phyloP scores from a whole-genome alignment of 2,113 vertebrate species.

The Amazona vittata region DNA sequence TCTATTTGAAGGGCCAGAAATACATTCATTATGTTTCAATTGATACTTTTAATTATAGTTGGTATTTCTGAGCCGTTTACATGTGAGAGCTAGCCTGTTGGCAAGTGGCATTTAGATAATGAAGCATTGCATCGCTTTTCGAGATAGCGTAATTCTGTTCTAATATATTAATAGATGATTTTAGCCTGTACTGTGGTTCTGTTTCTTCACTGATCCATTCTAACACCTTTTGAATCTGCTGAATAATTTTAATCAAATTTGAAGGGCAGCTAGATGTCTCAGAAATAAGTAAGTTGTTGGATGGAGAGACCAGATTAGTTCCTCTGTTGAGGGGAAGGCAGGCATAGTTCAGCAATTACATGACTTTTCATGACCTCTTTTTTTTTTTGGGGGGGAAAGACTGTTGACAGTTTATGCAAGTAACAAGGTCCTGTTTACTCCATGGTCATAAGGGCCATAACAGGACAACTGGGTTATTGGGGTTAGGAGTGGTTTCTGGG shows the following conservation, averaged over 20 bases:
- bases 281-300: neutral
- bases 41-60: conserved; percentile 48
- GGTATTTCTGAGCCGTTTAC: conserved; percentile 45
- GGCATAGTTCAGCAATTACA: neutral
- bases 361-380: neutral
- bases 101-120: conserved; percentile 57
- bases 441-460: neutral
- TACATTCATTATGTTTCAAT: conserved; percentile 1
- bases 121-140: conserved; percentile 27
- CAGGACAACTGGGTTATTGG: neutral
- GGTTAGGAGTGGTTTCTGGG: neutral
- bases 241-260: neutral
- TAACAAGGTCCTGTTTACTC: neutral
- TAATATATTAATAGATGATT: conserved; percentile 23
- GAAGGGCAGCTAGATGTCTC: neutral
- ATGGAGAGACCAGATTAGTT: neutral
- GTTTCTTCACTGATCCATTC: neutral
- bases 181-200: neutral
- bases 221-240: neutral
- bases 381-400: neutral
- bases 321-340: neutral
- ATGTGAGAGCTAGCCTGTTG: conserved; percentile 14
- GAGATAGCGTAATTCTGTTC: neutral
- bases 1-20: conserved; percentile 21
- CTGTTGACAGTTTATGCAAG: neutral